phyloP scores from a whole-genome alignment of 23 tunicate genomes.

The Trididemnum clinides region DNA sequence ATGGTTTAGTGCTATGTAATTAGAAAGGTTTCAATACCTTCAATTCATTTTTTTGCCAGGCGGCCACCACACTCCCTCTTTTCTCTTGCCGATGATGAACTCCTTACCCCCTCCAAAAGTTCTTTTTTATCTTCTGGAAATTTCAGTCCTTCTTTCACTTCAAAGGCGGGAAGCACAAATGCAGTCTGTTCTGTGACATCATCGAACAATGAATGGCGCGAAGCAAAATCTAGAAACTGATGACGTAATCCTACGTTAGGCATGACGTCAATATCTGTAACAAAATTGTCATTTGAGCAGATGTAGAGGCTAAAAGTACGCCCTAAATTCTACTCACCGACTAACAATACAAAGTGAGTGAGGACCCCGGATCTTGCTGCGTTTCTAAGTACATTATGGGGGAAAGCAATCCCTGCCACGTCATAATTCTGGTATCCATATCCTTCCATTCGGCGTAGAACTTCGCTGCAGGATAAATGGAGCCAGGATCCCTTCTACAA shows the following conservation, averaged over 20 bases:
- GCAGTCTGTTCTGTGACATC: conserved; percentile 53
- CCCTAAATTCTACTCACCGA: conserved; percentile 53
- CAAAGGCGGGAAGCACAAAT: conserved; percentile 91
- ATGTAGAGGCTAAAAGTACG: too few species aligned
- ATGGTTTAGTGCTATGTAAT: too few species aligned
- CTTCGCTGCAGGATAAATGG: conserved; percentile 57
- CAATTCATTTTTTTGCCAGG: too few species aligned
- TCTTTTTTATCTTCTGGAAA: conserved; percentile 81
- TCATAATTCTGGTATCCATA: conserved; percentile 89
- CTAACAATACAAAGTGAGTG: conserved; percentile 85
- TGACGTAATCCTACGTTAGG: conserved; percentile 72
- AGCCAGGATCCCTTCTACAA: conserved; percentile 69
- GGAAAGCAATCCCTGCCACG: conserved; percentile 84
- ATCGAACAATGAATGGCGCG: conserved; percentile 39
- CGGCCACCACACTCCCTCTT: too few species aligned
- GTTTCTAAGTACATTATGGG: conserved; percentile 95
- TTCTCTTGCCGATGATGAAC: too few species aligned
- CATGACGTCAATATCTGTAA: conserved; percentile 91
- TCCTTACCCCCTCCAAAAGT: conserved; percentile 63
- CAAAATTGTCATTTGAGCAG: background rate
- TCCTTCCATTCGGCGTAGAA: conserved; percentile 57
- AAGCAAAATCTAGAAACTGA: conserved; percentile 71
- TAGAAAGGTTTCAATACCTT: too few species aligned
- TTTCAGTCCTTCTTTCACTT: conserved; percentile 50
- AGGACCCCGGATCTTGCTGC: conserved; percentile 87